These are phyloP conservation scores for Fregata magnificens DNA, from an alignment of 2,113 vertebrate genomes.

Conservation along the genomic window DNA sequence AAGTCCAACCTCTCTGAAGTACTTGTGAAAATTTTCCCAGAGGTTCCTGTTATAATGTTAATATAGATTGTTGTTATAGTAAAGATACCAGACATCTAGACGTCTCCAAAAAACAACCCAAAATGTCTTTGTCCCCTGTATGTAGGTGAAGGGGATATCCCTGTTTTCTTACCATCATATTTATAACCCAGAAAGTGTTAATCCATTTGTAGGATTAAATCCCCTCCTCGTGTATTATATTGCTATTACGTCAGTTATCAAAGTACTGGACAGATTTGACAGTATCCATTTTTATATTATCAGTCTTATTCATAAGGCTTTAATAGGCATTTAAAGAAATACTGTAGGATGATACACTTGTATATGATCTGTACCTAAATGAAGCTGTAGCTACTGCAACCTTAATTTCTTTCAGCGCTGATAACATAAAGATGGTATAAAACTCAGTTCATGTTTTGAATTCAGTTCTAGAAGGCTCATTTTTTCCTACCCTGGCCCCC, in stretches of 20 bases:
- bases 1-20: neutral
- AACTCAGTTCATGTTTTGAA: neutral
- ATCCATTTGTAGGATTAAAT: neutral
- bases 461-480: neutral
- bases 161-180: neutral
- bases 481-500: neutral
- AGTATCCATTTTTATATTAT: neutral
- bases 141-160: neutral
- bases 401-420: neutral
- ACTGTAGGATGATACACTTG: neutral
- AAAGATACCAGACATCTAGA: neutral
- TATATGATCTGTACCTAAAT: neutral
- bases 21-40: neutral
- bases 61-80: neutral
- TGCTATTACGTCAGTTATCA: neutral
- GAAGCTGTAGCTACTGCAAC: neutral
- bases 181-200: neutral
- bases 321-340: neutral
- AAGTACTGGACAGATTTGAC: neutral
- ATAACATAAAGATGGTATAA: neutral
- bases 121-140: neutral
- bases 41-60: neutral
- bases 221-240: neutral
- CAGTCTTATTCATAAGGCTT: neutral
- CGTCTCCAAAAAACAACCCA: neutral